Evolutionary conservation across 2,888 invertebrate species (phyloP), one percentile per base, ranked within the genome.

Genomic region (Argyresthia goedartella): DNA sequence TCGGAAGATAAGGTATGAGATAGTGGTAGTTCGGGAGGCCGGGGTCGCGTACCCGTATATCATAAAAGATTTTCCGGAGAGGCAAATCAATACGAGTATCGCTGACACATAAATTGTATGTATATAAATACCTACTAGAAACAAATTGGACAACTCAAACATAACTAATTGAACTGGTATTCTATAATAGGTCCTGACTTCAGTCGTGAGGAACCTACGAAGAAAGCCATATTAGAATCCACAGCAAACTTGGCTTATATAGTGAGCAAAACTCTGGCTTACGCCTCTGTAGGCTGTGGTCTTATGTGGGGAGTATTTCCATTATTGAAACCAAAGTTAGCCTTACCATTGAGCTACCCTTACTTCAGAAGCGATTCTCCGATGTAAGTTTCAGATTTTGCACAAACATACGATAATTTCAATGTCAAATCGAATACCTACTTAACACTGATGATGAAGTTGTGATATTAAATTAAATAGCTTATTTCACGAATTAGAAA

Each of bases 341-440:
- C 42, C 13, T 14, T 55, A 41, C 55, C 55, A 3, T 34, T 55
- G 16, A 50, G 49, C 25, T 55, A 55, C 35, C 55, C 55, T 9
- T 9, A 49, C 10, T 1, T 55, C 10, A 33, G 7, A 14, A 46
- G 39, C 11, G 15, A 25, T 1, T 39, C 45, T 25, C 2, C 48
- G 14, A 33, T 50, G 54, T 54, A 35, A 51, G 53, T 44, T 10
- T 4, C 25, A 25, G 25, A 25, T 25, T 46, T 47, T 15, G 15
- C 25, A 25, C 25, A 25, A 25, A 25, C 2, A 4, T 6, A 25
- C 25, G 6, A 25, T 4, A 6, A 25, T 25, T 25, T 6, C 25
- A 25, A 25, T 4, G 6, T 4, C 25, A 4, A 25, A 2, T 25
- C 3, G 25, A 25, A 25, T 25, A 25, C 25, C 25, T 25, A 25